Percentiles rank a stretch among this genome's conserved stretches.
Evolutionary conservation across 2,888 invertebrate genomes (phyloP).

Genomic region (Apamea monoglypha): DNA sequence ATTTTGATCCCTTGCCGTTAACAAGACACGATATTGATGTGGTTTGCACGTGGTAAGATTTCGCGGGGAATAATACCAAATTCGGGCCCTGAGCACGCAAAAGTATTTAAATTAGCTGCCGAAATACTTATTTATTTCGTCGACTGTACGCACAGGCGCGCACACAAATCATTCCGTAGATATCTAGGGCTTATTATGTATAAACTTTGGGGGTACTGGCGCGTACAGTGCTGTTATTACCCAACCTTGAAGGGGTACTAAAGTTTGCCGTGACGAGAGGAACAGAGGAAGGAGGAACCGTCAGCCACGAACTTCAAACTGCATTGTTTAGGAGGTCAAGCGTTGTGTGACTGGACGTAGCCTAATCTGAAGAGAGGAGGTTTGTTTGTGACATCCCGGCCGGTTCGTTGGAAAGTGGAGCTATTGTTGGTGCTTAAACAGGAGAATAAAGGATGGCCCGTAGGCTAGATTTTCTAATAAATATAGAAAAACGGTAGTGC

Average conservation of each 20-base stretch:
- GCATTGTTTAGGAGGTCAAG: conserved; percentile 42
- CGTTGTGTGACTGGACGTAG: conserved; percentile 17
- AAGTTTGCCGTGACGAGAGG: conserved; percentile 45
- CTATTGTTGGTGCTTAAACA: neutral
- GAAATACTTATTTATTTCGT: neutral
- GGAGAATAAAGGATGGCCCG: neutral
- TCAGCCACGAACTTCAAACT: conserved; percentile 45
- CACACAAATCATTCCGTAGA: conserved; percentile 50
- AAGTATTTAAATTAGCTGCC: neutral
- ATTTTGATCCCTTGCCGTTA: neutral
- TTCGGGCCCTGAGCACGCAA: neutral
- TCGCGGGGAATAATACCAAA: neutral
- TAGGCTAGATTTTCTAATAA: too few relatives aligned
- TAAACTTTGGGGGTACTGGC: conserved; percentile 33
- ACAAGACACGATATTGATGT: neutral
- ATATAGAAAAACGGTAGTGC: neutral
- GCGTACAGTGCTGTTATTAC: conserved; percentile 33
- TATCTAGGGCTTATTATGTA: conserved; percentile 43
- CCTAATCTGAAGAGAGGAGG: conserved; percentile 29
- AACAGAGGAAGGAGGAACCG: conserved; percentile 19
- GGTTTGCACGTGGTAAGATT: neutral
- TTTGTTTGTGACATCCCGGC: conserved; percentile 34
- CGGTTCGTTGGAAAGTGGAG: neutral
- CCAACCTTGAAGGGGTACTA: conserved; percentile 23
- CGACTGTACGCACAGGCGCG: conserved; percentile 21